Conservation (phyloP, 1,140 invertebrate genomes). For the Delia radicum region DNA sequence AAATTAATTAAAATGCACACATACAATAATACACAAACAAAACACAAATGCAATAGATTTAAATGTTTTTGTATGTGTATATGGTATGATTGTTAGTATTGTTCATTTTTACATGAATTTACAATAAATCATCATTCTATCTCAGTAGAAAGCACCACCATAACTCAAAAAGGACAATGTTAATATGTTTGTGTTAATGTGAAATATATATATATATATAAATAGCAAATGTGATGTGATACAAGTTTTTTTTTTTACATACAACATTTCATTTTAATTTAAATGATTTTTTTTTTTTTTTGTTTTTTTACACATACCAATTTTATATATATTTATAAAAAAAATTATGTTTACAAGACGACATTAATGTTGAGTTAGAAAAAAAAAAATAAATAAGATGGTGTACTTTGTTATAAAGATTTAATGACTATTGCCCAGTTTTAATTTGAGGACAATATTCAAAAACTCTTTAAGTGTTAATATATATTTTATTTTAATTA, state of each 20-base stretch:
- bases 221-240: too few species aligned
- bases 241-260: not conserved
- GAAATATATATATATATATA: not conserved
- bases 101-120: constrained; percentile 32
- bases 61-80: constrained; percentile 20
- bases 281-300: not conserved
- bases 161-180: constrained; percentile 44
- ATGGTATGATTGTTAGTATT: constrained; percentile 9
- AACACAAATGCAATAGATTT: constrained; percentile 5
- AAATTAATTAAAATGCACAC: constrained; percentile 32
- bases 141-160: constrained; percentile 56
- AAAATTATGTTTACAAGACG: not conserved
- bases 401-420: not conserved
- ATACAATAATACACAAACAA: constrained; percentile 48
- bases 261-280: not conserved
- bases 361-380: not conserved
- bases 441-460: not conserved
- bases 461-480: not conserved
- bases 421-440: not conserved
- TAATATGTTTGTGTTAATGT: not conserved
- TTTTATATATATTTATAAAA: not conserved
- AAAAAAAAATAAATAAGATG: not conserved
- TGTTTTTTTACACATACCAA: not conserved
- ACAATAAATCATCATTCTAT: constrained; percentile 36
- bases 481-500: not conserved